Percentiles rank a stretch among this genome's conserved stretches.
These are phyloP conservation scores for Melanotus villosus DNA, from an alignment of 2,888 invertebrate species.

Conservation along the genomic window DNA sequence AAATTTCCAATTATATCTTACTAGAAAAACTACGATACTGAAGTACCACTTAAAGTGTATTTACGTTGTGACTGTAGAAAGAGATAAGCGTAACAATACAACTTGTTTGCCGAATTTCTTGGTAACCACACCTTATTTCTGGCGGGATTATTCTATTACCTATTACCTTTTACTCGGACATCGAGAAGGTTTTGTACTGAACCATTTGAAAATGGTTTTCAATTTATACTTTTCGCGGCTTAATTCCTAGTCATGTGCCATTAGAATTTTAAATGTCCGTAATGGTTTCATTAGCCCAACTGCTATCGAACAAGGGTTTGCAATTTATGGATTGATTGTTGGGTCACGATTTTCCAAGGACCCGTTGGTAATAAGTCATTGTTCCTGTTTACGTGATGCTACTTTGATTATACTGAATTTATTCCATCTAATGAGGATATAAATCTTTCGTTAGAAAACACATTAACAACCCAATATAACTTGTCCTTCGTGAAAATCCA, in stretches of 20 bases:
- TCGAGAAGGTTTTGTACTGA: neutral
- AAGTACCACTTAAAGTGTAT: conserved; percentile 6
- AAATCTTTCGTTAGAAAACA: neutral
- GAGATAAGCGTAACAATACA: neutral
- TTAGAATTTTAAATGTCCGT: conserved; percentile 22
- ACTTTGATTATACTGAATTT: conserved; percentile 2
- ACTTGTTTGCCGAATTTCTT: neutral
- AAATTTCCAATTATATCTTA: neutral
- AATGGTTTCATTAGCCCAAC: conserved; percentile 18
- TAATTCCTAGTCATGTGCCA: conserved; percentile 17
- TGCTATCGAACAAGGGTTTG: conserved; percentile 28
- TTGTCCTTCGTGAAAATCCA: too few relatives aligned
- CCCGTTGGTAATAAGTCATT: conserved; percentile 28
- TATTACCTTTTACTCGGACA: neutral
- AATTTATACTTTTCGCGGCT: conserved; percentile 15
- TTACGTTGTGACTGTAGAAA: conserved; percentile 1
- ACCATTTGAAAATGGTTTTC: neutral
- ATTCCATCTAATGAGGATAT: neutral
- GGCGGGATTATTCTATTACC: neutral
- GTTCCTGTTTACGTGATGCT: conserved; percentile 16
- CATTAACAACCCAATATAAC: too few relatives aligned
- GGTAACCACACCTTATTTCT: neutral
- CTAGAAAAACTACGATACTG: neutral
- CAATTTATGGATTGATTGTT: conserved; percentile 28
- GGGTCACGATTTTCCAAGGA: conserved; percentile 39